phyloP scores from a whole-genome alignment of 2,113 vertebrate genomes.

The Melospiza melodia region DNA sequence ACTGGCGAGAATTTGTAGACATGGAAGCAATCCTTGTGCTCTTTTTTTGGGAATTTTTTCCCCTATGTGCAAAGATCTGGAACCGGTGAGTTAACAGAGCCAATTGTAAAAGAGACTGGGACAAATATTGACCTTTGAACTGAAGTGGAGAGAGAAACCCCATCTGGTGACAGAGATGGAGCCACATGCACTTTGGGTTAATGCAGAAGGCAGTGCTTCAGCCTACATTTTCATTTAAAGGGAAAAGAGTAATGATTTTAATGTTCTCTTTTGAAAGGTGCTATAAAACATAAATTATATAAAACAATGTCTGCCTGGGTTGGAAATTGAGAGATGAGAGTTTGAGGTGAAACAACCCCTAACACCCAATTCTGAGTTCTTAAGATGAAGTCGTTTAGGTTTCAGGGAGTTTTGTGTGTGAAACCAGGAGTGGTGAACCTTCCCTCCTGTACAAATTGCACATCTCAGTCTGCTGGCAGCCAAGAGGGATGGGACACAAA shows the following conservation, averaged over 20 bases:
- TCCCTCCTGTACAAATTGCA: not conserved
- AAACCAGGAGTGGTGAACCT: not conserved
- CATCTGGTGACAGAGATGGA: not conserved
- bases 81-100: not conserved
- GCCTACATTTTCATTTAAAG: not conserved
- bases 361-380: not conserved
- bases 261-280: not conserved
- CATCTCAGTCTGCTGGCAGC: not conserved
- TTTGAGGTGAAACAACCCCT: not conserved
- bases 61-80: rapidly evolving
- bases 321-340: not conserved
- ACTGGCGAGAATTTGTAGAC: not conserved
- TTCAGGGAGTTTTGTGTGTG: rapidly evolving
- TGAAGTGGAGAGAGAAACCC: not conserved
- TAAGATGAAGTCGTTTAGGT: not conserved
- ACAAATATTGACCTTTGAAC: not conserved
- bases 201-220: not conserved
- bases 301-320: not conserved
- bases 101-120: not conserved
- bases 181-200: not conserved
- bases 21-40: not conserved
- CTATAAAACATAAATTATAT: not conserved
- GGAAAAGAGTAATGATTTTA: not conserved
- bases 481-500: not conserved
- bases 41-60: not conserved